Evolutionary conservation across 2,888 invertebrate genomes (phyloP).

Genomic region (Luffia ferchaultella): DNA sequence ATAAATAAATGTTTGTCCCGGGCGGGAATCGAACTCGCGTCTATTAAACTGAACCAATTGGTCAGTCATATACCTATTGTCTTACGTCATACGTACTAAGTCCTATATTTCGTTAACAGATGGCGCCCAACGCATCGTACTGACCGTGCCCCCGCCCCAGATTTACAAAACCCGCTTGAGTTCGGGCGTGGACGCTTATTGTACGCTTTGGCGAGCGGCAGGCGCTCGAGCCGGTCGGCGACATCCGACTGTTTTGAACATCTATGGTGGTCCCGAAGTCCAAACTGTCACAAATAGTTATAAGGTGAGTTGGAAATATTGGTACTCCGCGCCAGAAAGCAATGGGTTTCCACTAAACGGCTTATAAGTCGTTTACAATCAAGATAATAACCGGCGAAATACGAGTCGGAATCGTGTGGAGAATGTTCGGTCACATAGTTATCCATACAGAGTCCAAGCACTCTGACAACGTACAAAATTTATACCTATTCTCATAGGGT

Average conservation of each 20-base stretch:
- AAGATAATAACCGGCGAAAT: too few species aligned
- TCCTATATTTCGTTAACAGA: slow-evolving; percentile 22
- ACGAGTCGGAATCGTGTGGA: too few species aligned
- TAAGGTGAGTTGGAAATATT: slow-evolving; percentile 74
- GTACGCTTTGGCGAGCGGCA: slow-evolving; percentile 80
- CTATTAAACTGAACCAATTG: too few species aligned
- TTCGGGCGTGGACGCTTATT: slow-evolving; percentile 70
- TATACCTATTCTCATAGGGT: too few species aligned
- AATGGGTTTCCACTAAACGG: slow-evolving; percentile 75
- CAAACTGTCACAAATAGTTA: slow-evolving; percentile 97
- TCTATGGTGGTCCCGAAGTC: slow-evolving; percentile 98
- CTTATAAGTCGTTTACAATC: too few species aligned
- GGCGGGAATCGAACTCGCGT: too few species aligned
- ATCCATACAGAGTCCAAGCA: too few species aligned
- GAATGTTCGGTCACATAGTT: too few species aligned
- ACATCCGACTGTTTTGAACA: slow-evolving; percentile 94
- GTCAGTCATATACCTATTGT: too few species aligned
- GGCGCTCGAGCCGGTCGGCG: slow-evolving; percentile 64
- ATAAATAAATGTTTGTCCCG: too few species aligned
- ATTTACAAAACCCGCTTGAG: slow-evolving; percentile 42
- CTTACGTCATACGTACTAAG: too few species aligned
- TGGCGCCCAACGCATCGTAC: slow-evolving; percentile 23
- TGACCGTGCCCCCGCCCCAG: slow-evolving; percentile 37
- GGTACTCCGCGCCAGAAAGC: slow-evolving; percentile 21
- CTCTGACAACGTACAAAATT: too few species aligned